Evolutionary conservation across 92 coral and sea anemone genomes (phyloP).

Genomic region (Hydrozoanthus gracilis): DNA sequence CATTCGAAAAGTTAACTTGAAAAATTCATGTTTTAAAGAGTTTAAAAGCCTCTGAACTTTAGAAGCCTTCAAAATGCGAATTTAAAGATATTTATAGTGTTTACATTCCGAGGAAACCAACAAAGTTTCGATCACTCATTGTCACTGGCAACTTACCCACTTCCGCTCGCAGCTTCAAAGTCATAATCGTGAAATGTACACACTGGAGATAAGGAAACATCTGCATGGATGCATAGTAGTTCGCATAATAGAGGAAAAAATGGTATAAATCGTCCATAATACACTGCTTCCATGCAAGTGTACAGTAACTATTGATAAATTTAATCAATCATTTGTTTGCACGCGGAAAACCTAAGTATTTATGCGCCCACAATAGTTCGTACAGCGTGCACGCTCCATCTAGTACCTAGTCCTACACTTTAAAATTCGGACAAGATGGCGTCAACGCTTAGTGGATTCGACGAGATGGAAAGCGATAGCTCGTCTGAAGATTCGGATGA

Average conservation of each 20-base stretch:
- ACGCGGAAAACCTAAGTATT: not conserved
- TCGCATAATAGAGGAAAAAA: slow-evolving; percentile 63
- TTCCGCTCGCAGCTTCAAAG: slow-evolving; percentile 70
- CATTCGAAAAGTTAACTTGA: no score
- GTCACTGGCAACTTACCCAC: slow-evolving; percentile 57
- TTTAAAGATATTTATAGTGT: not conserved
- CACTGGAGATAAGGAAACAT: slow-evolving; percentile 75
- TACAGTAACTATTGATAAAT: not conserved
- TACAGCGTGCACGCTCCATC: slow-evolving; percentile 17
- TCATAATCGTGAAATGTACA: slow-evolving; percentile 77
- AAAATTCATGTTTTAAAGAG: no score
- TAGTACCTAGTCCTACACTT: slow-evolving; percentile 20
- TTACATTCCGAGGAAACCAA: not conserved
- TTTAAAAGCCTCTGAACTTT: not conserved
- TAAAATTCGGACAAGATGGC: slow-evolving; percentile 68
- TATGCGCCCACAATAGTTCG: slow-evolving; percentile 29
- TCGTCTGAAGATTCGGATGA: slow-evolving; percentile 79
- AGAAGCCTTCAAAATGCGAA: not conserved
- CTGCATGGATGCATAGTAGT: slow-evolving; percentile 66
- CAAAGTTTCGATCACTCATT: no score
- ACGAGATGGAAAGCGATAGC: slow-evolving; percentile 64
- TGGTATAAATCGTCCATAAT: slow-evolving; percentile 64
- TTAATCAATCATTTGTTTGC: not conserved
- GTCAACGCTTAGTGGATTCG: slow-evolving; percentile 55
- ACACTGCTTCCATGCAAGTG: not conserved